phyloP scores from a whole-genome alignment of 1,140 invertebrate species.

The Aporrectodea caliginosa region DNA sequence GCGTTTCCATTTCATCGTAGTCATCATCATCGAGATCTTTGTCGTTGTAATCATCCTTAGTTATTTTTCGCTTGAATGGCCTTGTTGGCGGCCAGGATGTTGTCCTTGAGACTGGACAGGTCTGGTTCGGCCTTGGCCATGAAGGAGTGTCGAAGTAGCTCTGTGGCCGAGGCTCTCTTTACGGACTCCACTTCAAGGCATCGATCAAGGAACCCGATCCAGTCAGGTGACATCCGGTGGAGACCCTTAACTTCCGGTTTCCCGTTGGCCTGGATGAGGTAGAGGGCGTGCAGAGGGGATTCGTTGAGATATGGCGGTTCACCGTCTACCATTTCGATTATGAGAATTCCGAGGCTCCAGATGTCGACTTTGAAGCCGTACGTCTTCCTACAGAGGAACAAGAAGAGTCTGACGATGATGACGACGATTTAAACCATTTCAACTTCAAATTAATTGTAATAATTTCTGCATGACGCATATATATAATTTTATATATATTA shows the following conservation, averaged over 20 bases:
- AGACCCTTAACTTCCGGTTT: constrained; percentile 45
- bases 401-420: too few species aligned
- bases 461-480: too few species aligned
- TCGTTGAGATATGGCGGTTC: constrained; percentile 56
- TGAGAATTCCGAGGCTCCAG: constrained; percentile 56
- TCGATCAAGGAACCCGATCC: constrained; percentile 68
- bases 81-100: constrained; percentile 30
- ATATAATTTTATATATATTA: too few species aligned
- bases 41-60: too few species aligned
- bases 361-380: constrained; percentile 56
- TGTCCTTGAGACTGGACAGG: constrained; percentile 81
- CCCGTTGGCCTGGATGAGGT: constrained; percentile 70
- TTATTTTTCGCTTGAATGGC: background rate
- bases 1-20: too few species aligned
- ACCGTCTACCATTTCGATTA: constrained; percentile 57
- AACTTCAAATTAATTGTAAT: too few species aligned
- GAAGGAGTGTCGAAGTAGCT: constrained; percentile 85
- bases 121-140: constrained; percentile 68
- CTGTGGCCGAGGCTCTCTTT: constrained; percentile 78
- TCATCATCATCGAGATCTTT: too few species aligned
- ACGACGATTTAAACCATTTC: too few species aligned
- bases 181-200: constrained; percentile 87
- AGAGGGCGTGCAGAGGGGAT: constrained; percentile 59
- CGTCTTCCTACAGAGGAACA: constrained; percentile 51
- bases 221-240: background rate